Base-by-base conservation (phyloP, 1,140 invertebrate species). In the Cydia pomonella region DNA sequence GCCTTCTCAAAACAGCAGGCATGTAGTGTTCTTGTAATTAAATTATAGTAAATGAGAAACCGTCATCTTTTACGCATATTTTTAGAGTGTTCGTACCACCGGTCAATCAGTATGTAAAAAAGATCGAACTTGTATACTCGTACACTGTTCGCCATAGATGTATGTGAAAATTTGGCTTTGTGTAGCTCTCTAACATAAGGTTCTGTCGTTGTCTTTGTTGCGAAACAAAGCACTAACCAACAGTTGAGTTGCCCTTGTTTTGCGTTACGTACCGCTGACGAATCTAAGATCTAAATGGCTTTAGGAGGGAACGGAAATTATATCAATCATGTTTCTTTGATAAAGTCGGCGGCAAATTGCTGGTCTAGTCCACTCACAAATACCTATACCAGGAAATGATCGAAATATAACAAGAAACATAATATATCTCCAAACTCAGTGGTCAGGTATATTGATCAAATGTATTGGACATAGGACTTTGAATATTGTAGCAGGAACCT, bases 261-360 rank as follows among this genome's bases (percentile, higher is more conserved):
- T 5, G n/a, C 53, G 18, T 59, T 59, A 59, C 21, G 53, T 53
- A 18, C 50, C 50, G 18, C 53, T 7, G 18, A 59, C 50, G 53
- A 59, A 59, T 59, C 53, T 59, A 23, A 59, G 53, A 59, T 59
- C 53, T 59, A 59, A 59, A 59, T 59, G 53, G 53, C 53, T 59
- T 59, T 59, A 59, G 1, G 53, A 59, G 53, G 53, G 53, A 59
- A 23, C 53, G 53, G 53, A 59, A 59, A 59, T 59, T 59, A 59
- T 59, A 59, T 59, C 53, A 59, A 59, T 59, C 53, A 59, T 21
- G 53, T 59, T 59, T 59, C 53, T 59, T 59, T 59, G 53, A 59
- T 59, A 59, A 59, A 59, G n/a, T 53, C 50, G 53, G 21, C 53
- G 18, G 21, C 21, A 59, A 59, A 59, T 59, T 59, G 18, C 53